These are phyloP conservation scores for Cairina moschata DNA, from an alignment of 2,113 vertebrate species.

Conservation along the genomic window DNA sequence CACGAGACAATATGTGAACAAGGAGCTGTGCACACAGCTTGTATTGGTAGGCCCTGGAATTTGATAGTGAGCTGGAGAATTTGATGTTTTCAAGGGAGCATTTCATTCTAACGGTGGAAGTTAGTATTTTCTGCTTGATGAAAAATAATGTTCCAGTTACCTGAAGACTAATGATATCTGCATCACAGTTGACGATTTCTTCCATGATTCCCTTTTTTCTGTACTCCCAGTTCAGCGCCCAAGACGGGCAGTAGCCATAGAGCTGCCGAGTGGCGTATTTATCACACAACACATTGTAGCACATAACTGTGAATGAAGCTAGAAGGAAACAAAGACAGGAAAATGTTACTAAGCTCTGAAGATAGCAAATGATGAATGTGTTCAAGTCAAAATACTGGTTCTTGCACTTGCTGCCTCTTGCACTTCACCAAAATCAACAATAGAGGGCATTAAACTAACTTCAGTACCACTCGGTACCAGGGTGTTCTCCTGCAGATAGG, in stretches of 20 bases:
- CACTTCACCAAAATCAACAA: background rate
- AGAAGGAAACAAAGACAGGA: constrained; percentile 15
- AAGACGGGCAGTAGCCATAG: constrained; percentile 98
- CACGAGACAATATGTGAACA: background rate
- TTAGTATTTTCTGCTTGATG: background rate
- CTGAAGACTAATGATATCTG: constrained; percentile 98
- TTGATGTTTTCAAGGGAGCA: background rate
- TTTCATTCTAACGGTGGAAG: background rate
- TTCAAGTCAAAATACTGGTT: too few relatives aligned
- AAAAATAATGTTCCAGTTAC: constrained; percentile 62
- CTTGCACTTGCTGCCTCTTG: background rate
- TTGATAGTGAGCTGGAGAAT: background rate
- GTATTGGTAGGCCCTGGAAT: background rate
- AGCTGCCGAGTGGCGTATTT: constrained; percentile 99
- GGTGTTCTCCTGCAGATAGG: fast-evolving
- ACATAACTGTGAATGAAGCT: constrained; percentile 98
- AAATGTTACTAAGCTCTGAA: background rate
- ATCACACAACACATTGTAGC: constrained; percentile 98
- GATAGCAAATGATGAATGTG: too few relatives aligned
- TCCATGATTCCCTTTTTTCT: constrained; percentile 99
- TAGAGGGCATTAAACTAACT: background rate
- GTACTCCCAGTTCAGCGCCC: constrained; percentile 99
- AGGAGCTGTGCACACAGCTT: background rate
- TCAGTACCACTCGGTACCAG: background rate
- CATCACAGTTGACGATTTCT: constrained; percentile 96